These are phyloP conservation scores for Gallirallus australis DNA, from an alignment of 2,797 vertebrate species.

Conservation along the genomic window DNA sequence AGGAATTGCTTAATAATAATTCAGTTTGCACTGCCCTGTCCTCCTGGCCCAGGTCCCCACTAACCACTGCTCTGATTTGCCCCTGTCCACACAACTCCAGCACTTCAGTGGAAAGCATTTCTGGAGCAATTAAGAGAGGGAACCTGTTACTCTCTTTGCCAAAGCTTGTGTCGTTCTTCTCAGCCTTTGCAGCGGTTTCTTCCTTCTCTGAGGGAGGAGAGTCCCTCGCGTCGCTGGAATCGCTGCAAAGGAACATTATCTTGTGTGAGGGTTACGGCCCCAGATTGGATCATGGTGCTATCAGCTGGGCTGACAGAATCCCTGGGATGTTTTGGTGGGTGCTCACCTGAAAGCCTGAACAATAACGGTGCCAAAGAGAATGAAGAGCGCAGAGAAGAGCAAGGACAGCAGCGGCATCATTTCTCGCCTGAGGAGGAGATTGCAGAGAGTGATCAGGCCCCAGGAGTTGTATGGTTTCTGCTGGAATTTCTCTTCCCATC, in stretches of 20 bases:
- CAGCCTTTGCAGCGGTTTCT: slow-evolving; percentile 71
- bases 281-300: neutral
- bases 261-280: neutral
- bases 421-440: slow-evolving; percentile 87
- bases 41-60: neutral
- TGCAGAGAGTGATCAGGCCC: neutral
- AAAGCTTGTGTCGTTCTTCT: slow-evolving; percentile 79
- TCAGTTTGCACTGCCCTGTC: neutral
- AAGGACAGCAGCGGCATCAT: slow-evolving; percentile 98
- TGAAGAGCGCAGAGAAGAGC: slow-evolving; percentile 96
- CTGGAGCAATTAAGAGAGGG: neutral
- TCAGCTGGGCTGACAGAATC: neutral
- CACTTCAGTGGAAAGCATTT: neutral
- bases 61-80: too few relatives aligned
- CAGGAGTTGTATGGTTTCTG: accelerated
- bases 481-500: neutral
- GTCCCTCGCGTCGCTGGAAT: slow-evolving; percentile 90
- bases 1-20: neutral
- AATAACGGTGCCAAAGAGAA: slow-evolving; percentile 95
- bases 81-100: too few relatives aligned
- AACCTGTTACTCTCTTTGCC: slow-evolving; percentile 83
- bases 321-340: neutral
- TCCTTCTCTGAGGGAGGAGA: slow-evolving; percentile 86
- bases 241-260: slow-evolving; percentile 77
- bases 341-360: slow-evolving; percentile 95